Base-by-base conservation (phyloP, 2,888 invertebrate species). In the Polydrusus tereticollis region DNA sequence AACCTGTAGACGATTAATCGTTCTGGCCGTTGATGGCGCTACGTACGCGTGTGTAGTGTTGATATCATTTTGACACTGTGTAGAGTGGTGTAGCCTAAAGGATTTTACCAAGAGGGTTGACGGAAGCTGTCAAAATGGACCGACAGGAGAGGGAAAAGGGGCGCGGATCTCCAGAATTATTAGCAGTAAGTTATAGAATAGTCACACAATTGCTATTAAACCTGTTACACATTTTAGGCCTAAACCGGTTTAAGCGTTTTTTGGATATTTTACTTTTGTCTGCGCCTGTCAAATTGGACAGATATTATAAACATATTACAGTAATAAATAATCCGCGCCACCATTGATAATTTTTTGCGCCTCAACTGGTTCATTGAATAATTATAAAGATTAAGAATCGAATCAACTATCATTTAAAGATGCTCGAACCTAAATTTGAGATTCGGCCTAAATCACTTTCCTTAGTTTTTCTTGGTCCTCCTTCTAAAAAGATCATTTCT, bases 91-190 rank as follows among this genome's bases (percentile, higher is more conserved):
- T 59, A 60, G 74, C 69, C 71, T 57, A 63, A 67, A 71, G 74
- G 71, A 71, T 71, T 73, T 69, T 68, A 73, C 70, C 8, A 55
- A 60, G 18, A 26, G 29, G 55, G 59, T 72, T 52, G 47, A 72
- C 47, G 67, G 55, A 70, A 60, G 66, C 74, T 75, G 82, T 75
- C 84, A 85, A 85, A 78, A 86, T 86, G 86, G 86, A 86, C 83
- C 80, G 84, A 82, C 81, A 80, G 78, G 86, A 86, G 77, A 80
- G 85, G 80, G 84, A 85, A 76, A 86, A 86, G 84, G 86, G 86
- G 81, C 85, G 85, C 80, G 82, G 84, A 78, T 85, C 86, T 82
- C 85, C 86, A 64, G 85, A 86, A 81, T 82, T 86, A 74, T 80
- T 86, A 77, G 83, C 85, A 74, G 86, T 86, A 84, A 86, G 86